phyloP scores from a whole-genome alignment of 2,888 invertebrate species.

The Chloroclysta siterata region DNA sequence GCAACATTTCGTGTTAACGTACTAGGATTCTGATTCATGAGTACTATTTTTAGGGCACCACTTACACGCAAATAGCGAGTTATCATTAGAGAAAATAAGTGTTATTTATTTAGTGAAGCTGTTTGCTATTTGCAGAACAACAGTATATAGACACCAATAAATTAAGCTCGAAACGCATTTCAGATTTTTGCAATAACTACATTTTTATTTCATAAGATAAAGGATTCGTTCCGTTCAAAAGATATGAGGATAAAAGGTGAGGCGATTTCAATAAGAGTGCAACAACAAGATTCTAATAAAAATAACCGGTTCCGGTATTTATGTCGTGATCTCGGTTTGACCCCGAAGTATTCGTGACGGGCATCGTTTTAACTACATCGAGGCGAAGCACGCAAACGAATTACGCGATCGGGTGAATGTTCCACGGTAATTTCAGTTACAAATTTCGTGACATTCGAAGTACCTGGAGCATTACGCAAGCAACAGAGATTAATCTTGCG shows the following conservation, averaged over 20 bases:
- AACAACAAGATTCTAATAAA: conserved; percentile 48
- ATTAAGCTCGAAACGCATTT: not conserved
- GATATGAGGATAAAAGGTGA: conserved; percentile 23
- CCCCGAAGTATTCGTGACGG: conserved; percentile 70
- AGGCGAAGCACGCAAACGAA: conserved; percentile 63
- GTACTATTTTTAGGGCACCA: conserved; percentile 29
- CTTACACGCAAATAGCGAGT: conserved; percentile 26
- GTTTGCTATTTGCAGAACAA: too few relatives aligned
- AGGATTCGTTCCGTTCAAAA: conserved; percentile 8
- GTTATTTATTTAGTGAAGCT: conserved; percentile 1
- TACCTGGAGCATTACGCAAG: conserved; percentile 56
- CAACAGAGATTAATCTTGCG: conserved; percentile 53
- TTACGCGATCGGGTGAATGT: conserved; percentile 67
- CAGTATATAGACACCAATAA: too few relatives aligned
- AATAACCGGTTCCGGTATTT: conserved; percentile 62
- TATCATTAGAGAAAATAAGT: conserved; percentile 23
- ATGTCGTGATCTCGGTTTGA: conserved; percentile 59
- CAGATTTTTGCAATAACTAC: not conserved
- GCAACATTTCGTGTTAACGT: conserved; percentile 43
- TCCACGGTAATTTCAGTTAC: conserved; percentile 58
- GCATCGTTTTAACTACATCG: conserved; percentile 58
- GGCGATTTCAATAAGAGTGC: conserved; percentile 38
- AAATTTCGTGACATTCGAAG: conserved; percentile 64
- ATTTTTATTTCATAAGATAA: not conserved
- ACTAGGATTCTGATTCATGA: conserved; percentile 32